Base-by-base conservation (phyloP, 2,797 vertebrate genomes). In the Propithecus perrieri region DNA sequence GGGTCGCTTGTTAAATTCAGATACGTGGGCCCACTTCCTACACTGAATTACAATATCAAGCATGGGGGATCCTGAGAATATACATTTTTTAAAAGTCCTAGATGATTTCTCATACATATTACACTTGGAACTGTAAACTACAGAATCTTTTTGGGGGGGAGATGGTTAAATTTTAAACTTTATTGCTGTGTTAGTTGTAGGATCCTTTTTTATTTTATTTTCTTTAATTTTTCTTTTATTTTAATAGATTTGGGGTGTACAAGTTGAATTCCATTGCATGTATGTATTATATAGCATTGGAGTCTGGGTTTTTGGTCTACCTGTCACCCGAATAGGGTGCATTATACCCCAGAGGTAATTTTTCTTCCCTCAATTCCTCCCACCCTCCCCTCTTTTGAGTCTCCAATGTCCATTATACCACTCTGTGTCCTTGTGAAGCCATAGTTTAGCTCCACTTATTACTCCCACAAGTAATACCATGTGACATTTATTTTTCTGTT, bases 11-110 rank as follows among this genome's bases (percentile, higher is more conserved):
- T 95, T 91, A 95, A 81, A 96, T 80, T 91, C 50, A 86, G 79
- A 59, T 89, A 72, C 80, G 79, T 89, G 83, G 26, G 46, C 24
- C 80, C 11, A 84, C 48, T 96, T 85, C 41, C 38, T n/a, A 65
- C 53, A 38, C 57, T 91, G 71, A 90, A 75, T 81, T 96, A 79
- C 80, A 94, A 46, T 94, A 61, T 75, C 76, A 88, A 46, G 61
- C 26, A 26, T 5, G 85, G 63, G 76, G 17, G 50, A 18, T 81
- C 59, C 20, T 65, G 38, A 76, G 22, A 83, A 46, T 43, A 35
- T 72, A 33, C 17, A 41, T 63, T 76, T 46, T 46, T 10, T 28
- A n/a, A 89, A 78, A 61, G 35, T 61, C 43, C 69, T 75, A 72
- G 30, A 46, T 95, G 30, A 92, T 85, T 89, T 89, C 43, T 93